Base-by-base conservation (phyloP, 2,888 invertebrate species). In the Lacanobia wlatinum region DNA sequence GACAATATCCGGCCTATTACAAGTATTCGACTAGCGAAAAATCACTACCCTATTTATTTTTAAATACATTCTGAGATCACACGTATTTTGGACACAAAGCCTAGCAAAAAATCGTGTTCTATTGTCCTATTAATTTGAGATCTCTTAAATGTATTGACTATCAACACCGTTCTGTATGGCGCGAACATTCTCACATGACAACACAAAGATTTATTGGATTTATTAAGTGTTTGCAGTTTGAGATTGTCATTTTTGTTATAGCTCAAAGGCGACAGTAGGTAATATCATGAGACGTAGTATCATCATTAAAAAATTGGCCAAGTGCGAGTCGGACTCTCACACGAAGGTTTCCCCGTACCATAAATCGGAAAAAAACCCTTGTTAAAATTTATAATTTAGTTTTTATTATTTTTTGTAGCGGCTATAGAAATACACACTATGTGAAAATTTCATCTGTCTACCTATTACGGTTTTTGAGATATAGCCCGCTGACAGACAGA, bases 91-190 rank as follows among this genome's bases (percentile, higher is more conserved):
- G 70, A 56, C 43, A 58, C 50, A 63, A 10, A 16, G 28, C 21
- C 18, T 16, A 18, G 14, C n/a, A 79, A 79, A 81, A 70, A 63
- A 14, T 16, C 8, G 8, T 55, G 38, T 58, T 16, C 34, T 40
- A 70, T 82, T 83, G 68, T 68, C 64, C 23, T 56, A 72, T 68
- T 75, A 69, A 74, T 66, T 79, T 67, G 60, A 56, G 55, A 60
- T 58, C 28, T 73, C 58, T 55, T 48, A 67, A 64, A 82, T 62
- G 21, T 79, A 77, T 80, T 74, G 70, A 84, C 77, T 61, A 40
- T 78, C 56, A 65, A 76, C 18, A 70, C 38, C 40, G 34, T 34
- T 69, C n/a, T 66, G 70, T 84, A 80, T 83, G 78, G 21, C 59
- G 62, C 43, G 67, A 76, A 66, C 60, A 65, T 84, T 85, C 62